These are phyloP conservation scores for Ditylenchus dipsaci DNA, from an alignment of 1,140 invertebrate genomes.

Conservation along the genomic window DNA sequence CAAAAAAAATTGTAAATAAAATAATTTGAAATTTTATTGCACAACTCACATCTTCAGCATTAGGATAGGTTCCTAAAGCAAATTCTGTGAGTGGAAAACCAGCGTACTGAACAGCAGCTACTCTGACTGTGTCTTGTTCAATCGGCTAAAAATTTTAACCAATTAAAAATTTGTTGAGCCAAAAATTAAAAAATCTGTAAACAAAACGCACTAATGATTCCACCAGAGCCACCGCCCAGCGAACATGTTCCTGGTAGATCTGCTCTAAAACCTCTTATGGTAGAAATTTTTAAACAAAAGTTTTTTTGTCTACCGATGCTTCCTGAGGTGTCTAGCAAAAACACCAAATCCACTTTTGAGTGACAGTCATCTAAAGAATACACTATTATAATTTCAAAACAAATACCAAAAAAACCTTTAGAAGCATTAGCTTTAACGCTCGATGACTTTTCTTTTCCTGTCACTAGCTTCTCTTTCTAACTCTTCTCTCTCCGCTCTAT, in stretches of 20 bases:
- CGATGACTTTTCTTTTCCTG: too few relatives aligned
- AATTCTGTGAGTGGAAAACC: slow-evolving; percentile 53
- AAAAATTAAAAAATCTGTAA: neutral
- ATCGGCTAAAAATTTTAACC: too few relatives aligned
- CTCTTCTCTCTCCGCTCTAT: too few relatives aligned
- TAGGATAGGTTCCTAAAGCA: slow-evolving; percentile 49
- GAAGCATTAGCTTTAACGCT: too few relatives aligned
- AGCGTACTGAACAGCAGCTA: slow-evolving; percentile 53
- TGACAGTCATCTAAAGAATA: slow-evolving; percentile 24
- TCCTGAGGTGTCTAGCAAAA: slow-evolving; percentile 52
- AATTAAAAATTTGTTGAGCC: neutral
- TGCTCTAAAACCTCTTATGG: slow-evolving; percentile 15
- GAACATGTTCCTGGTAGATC: slow-evolving; percentile 50
- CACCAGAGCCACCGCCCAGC: slow-evolving; percentile 50
- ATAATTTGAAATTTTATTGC: neutral
- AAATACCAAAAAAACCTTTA: too few relatives aligned
- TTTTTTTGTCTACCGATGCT: slow-evolving; percentile 15
- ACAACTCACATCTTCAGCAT: slow-evolving; percentile 41
- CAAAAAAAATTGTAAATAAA: neutral
- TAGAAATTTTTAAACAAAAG: too few relatives aligned
- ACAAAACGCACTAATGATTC: slow-evolving; percentile 32
- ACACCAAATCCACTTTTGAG: slow-evolving; percentile 50
- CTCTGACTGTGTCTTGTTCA: slow-evolving; percentile 43
- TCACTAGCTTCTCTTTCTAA: too few relatives aligned
- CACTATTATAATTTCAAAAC: too few relatives aligned